A percentile compares a stretch with the other conserved stretches of the same genome.
Evolutionary conservation across 2,888 invertebrate genomes (phyloP).

Genomic region (Acronicta alni): DNA sequence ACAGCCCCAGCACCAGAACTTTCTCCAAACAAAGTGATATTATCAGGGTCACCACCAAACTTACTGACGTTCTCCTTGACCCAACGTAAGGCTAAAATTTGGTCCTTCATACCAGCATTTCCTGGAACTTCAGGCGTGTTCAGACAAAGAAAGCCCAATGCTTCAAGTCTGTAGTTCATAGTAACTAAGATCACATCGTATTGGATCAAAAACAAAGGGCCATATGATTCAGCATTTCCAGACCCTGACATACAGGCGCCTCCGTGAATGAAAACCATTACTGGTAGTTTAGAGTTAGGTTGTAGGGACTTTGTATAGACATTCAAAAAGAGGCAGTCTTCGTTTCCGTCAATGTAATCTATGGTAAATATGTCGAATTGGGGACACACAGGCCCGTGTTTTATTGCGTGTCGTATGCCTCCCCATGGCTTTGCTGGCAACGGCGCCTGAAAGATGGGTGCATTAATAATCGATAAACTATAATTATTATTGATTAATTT

Average conservation of each 20-base stretch:
- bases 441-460: conserved; percentile 72
- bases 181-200: conserved; percentile 81
- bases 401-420: conserved; percentile 70
- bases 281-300: conserved; percentile 66
- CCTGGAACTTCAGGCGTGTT: conserved; percentile 74
- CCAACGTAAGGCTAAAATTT: conserved; percentile 74
- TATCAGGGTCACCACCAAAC: conserved; percentile 75
- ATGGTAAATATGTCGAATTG: conserved; percentile 68
- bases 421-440: conserved; percentile 69
- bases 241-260: conserved; percentile 78
- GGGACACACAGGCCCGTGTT: conserved; percentile 75
- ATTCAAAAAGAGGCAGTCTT: conserved; percentile 77
- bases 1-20: conserved; percentile 79
- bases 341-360: conserved; percentile 65
- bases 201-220: conserved; percentile 76
- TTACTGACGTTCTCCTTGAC: conserved; percentile 70
- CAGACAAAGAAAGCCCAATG: conserved; percentile 67
- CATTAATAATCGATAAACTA: too few relatives aligned
- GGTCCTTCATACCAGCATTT: conserved; percentile 80
- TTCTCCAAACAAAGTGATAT: conserved; percentile 80
- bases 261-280: conserved; percentile 82
- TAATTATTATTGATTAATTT: too few relatives aligned
- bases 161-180: conserved; percentile 77
- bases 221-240: conserved; percentile 70
- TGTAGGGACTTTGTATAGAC: conserved; percentile 70